Percentiles rank a stretch among this genome's conserved stretches.
These are phyloP conservation scores for Pandemis heparana DNA, from an alignment of 2,888 invertebrate species.

Conservation along the genomic window DNA sequence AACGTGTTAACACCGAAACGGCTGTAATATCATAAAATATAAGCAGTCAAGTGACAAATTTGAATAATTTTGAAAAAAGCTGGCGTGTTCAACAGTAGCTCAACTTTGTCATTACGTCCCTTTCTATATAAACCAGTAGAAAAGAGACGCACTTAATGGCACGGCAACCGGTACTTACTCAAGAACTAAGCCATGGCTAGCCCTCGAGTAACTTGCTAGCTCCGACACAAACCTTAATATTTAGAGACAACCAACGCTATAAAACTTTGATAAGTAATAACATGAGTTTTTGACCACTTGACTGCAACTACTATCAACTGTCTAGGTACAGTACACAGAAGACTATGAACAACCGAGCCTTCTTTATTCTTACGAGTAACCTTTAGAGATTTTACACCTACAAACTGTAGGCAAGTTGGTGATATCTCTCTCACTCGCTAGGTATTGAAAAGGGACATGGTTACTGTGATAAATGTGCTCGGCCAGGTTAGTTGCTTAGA, in stretches of 20 bases:
- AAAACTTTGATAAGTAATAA: constrained; percentile 10
- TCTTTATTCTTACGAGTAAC: background rate
- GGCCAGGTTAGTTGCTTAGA: constrained; percentile 82
- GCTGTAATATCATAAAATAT: constrained; percentile 71
- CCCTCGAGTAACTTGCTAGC: background rate
- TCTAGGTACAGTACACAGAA: constrained; percentile 48
- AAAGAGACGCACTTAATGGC: background rate
- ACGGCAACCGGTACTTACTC: background rate
- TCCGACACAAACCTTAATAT: background rate
- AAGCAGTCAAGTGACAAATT: constrained; percentile 62
- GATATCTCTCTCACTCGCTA: background rate
- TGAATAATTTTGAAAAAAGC: constrained; percentile 25
- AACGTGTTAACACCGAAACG: constrained; percentile 62
- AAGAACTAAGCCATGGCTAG: background rate
- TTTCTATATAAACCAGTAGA: background rate
- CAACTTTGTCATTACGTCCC: background rate
- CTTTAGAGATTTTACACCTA: background rate
- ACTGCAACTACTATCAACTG: constrained; percentile 67
- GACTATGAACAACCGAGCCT: constrained; percentile 13
- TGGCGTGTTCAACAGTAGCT: background rate
- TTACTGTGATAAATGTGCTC: background rate
- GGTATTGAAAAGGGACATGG: background rate
- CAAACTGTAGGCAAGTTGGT: background rate
- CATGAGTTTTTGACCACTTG: constrained; percentile 48
- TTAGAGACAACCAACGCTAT: constrained; percentile 1